Evolutionary conservation across 2,113 vertebrate genomes (phyloP), one percentile per base, ranked within the genome.

Genomic region (Channa argus): DNA sequence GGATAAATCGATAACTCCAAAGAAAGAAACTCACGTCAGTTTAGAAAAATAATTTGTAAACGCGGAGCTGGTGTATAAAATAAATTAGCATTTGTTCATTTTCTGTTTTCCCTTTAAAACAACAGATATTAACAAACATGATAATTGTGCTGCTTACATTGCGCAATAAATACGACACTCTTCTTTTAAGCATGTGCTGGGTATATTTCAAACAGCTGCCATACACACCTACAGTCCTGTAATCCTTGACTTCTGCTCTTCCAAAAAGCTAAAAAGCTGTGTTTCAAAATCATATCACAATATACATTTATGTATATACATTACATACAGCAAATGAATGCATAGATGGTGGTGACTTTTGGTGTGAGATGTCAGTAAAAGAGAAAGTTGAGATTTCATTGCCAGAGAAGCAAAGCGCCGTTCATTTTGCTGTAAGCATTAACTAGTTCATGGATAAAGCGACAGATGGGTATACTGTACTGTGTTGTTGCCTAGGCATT

Each of bases 21-120:
- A 46, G 50, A 14, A 72, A 61, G 41, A 80, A 60, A 75, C 68
- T 67, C 39, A 85, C 51, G 80, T 79, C 34, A 86, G 82, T 82
- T 91, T 88, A 91, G 71, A 92, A 93, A 93, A 93, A 92, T 86
- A 90, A 90, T 88, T 80, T 92, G 64, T 81, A 89, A 91, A 91
- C 79, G 83, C 86, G 87, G 83, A 86, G 77, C 90, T 68, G 58
- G 88, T 77, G 71, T 93, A 94, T 62, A 94, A 94, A 92, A 93
- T 86, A 79, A 94, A 94, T 90, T 92, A 94, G 94, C 93, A 80
- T 68, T 46, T 74, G 71, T 73, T 60, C 33, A 51, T 82, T 47
- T 71, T 63, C 64, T 80, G 54, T 79, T 72, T 51, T 70, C 79
- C 68, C 58, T 80, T 86, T 66, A 77, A 89, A 86, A 88, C 44